phyloP scores from a whole-genome alignment of 2,797 vertebrate species.

The Salarias fasciatus region DNA sequence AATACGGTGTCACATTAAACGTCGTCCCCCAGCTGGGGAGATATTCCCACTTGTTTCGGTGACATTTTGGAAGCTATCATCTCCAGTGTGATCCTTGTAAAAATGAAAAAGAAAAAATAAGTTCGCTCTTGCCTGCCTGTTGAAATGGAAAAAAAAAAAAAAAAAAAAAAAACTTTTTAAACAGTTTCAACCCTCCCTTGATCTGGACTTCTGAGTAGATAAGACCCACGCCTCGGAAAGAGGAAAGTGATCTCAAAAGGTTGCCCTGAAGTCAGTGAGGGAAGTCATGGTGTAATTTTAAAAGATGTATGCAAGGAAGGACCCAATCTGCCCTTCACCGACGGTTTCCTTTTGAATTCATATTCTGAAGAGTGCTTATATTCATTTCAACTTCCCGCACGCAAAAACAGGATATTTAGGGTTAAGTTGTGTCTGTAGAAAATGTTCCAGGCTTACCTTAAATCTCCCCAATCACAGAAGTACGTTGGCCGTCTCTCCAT shows the following conservation, averaged over 20 bases:
- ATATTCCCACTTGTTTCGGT: slow-evolving; percentile 13
- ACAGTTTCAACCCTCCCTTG: slow-evolving; percentile 19
- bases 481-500: no score
- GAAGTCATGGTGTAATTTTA: slow-evolving; percentile 5
- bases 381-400: not conserved
- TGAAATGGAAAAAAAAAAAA: not conserved
- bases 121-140: slow-evolving; percentile 6
- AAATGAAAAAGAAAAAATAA: not conserved
- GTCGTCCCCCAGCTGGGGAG: not conserved
- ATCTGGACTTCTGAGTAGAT: slow-evolving; percentile 16
- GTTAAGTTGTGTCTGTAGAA: no score
- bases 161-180: not conserved
- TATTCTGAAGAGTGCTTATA: not conserved
- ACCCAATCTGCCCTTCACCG: not conserved
- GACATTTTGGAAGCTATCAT: slow-evolving; percentile 37
- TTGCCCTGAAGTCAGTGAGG: not conserved
- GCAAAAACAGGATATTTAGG: no score
- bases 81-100: not conserved
- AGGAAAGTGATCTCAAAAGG: not conserved
- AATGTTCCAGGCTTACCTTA: no score
- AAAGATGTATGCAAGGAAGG: slow-evolving; percentile 8
- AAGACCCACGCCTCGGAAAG: not conserved
- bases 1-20: slow-evolving; percentile 25
- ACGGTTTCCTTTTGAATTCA: slow-evolving; percentile 21
- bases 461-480: no score